Evolutionary conservation across 2,113 vertebrate genomes (phyloP), one percentile per base, ranked within the genome.

Genomic region (Tachysurus fulvidraco): DNA sequence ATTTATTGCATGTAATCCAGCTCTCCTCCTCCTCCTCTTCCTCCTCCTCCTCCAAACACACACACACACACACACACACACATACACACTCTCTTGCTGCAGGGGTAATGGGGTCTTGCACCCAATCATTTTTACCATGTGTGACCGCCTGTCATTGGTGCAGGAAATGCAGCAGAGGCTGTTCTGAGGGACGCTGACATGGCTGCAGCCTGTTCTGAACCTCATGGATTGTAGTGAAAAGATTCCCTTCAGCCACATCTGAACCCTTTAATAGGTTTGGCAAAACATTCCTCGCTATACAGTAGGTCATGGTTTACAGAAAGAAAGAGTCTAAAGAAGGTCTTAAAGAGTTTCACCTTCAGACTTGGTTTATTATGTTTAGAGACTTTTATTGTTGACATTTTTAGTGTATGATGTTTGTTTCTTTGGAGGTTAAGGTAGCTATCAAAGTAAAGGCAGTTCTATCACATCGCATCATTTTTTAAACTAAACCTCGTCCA

Each of bases 21-120:
- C 64, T 69, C 30, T 52, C 50, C 57, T 65, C 57, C 84, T 23
- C 85, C 76, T 65, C n/a, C 81, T 50, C 76, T 50, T 36, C 36
- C 36, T 36, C 36, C 36, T 36, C 36, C 36, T n/a, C n/a, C n/a
- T n/a, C n/a, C n/a, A n/a, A n/a, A n/a, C n/a, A n/a, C n/a, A 79
- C 71, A 21, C 21, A 28, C 25, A 81, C 81, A 86, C 23, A 85
- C 83, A 52, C 62, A 74, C 85, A 74, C 23, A n/a, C 25, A 36
- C 17, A 87, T 78, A 88, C 25, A 83, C 87, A 55, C 65, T 76
- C 84, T 74, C 84, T 82, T 85, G 92, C 79, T 89, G 77, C 77
- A 88, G 88, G 86, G 85, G 86, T 86, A 92, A 93, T 84, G 60
- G 81, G 62, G 85, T 91, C 89, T 57, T 90, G 92, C 85, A 86